Evolutionary conservation across 2,888 invertebrate genomes (phyloP).

Genomic region (Netelia virgata): DNA sequence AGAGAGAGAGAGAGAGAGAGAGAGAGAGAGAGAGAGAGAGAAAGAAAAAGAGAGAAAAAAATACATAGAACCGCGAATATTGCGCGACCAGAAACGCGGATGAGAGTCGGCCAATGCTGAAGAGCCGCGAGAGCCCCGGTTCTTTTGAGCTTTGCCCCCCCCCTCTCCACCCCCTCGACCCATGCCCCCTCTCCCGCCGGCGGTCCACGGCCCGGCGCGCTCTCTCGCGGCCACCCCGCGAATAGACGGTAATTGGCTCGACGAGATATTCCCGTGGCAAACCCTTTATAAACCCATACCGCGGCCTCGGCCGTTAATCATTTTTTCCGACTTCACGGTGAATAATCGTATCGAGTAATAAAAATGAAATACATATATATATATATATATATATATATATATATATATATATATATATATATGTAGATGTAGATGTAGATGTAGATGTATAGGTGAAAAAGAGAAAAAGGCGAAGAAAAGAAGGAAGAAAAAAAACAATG

Average conservation of each 20-base stretch:
- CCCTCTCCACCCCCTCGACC: background rate
- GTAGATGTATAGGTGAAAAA: background rate
- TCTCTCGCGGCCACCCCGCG: background rate
- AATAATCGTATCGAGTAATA: conserved; percentile 62
- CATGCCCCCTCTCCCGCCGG: background rate
- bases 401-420: too few relatives aligned
- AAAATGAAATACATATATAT: too few relatives aligned
- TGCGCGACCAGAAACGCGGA: conserved; percentile 30
- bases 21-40: conserved; percentile 11
- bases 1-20: conserved; percentile 14
- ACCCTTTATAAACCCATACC: conserved; percentile 52
- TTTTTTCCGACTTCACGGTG: conserved; percentile 66
- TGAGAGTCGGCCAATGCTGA: conserved; percentile 40
- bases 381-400: too few relatives aligned
- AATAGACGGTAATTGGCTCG: conserved; percentile 62
- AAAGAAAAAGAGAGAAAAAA: background rate
- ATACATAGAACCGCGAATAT: conserved; percentile 51
- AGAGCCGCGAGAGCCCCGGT: conserved; percentile 41
- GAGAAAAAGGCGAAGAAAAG: conserved; percentile 6
- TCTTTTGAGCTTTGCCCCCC: conserved; percentile 11
- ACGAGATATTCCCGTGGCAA: conserved; percentile 59
- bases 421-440: too few relatives aligned
- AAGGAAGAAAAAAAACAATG: conserved; percentile 23
- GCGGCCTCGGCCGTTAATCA: conserved; percentile 60
- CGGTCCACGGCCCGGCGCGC: background rate